Percentiles rank a stretch among this genome's conserved stretches.
These are phyloP conservation scores for Aphodius granarius DNA, from an alignment of 2,888 invertebrate species.

Conservation along the genomic window DNA sequence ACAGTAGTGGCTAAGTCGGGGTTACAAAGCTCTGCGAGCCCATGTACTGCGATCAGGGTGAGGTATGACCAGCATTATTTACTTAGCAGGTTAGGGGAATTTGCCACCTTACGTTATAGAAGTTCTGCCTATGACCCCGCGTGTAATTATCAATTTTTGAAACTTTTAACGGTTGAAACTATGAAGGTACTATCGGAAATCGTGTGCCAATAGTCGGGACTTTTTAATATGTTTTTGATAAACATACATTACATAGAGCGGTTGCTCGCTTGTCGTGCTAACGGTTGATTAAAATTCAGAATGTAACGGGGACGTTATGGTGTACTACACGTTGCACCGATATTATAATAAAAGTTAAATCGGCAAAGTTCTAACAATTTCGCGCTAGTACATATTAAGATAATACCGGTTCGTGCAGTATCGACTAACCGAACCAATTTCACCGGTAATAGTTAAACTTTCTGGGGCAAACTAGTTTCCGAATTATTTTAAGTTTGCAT, in stretches of 20 bases:
- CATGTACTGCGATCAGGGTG: too few species aligned
- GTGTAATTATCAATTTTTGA: too few species aligned
- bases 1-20: too few species aligned
- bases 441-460: constrained; percentile 27
- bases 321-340: constrained; percentile 24
- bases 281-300: constrained; percentile 27
- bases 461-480: constrained; percentile 8
- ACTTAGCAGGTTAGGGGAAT: too few species aligned
- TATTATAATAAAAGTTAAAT: constrained; percentile 28
- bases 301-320: constrained; percentile 16
- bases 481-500: constrained; percentile 24
- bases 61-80: too few species aligned
- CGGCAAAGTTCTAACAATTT: constrained; percentile 29
- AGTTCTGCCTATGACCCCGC: too few species aligned
- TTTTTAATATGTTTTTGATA: too few species aligned
- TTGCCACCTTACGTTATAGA: too few species aligned
- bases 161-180: too few species aligned
- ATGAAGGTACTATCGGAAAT: not conserved
- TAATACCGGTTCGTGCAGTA: constrained; percentile 17
- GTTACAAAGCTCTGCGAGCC: too few species aligned
- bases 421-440: constrained; percentile 28
- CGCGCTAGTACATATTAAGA: constrained; percentile 26
- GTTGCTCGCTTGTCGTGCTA: constrained; percentile 10
- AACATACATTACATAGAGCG: not conserved
- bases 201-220: not conserved